Evolutionary conservation across 2,888 invertebrate species (phyloP), one percentile per base, ranked within the genome.

Genomic region (Tineola bisselliella): DNA sequence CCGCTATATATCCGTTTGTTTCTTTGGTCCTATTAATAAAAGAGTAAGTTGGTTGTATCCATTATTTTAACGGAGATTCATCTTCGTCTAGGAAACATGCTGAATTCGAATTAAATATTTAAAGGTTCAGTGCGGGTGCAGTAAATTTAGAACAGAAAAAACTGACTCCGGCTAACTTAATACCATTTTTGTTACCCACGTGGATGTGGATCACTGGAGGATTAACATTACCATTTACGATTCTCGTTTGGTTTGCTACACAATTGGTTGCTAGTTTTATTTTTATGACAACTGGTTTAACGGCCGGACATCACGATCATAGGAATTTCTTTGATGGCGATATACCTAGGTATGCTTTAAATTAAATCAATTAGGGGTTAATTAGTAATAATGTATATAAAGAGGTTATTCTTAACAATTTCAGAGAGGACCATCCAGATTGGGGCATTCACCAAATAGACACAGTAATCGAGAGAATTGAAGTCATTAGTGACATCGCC

Each of bases 271-370:
- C 81, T 0, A 91, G 94, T 65, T 89, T 92, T 63, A 69, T 89
- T 12, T 93, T 95, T 68, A 82, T 84, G 2, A 62, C 90, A 0
- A 90, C 91, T 63, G 94, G 93, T 0, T 66, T 94, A 44, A 94
- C 91, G 64, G 94, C 94, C 2, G 94, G 92, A 0, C 95, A 95
- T 79, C 95, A 95, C 70, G 91, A 92, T 68, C 93, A 94, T 0
- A 89, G 90, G 33, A 91, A 94, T 62, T 93, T 93, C 75, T 95
- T 95, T 69, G 94, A 94, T 69, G 94, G 94, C 8, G 95, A 95
- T 75, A 75, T 89, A 25, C 88, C 90, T 12, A 89, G 91, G 92
- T 91, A 81, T n/a, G 15, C 8, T 13, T 44, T 13, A 44, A 44
- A 38, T 11, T 11, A 38, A n/a, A n/a, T n/a, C n/a, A n/a, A n/a